A percentile compares a stretch with the other conserved stretches of the same genome.
Conservation (phyloP, 2,888 invertebrate species). For the Crematogaster levior region DNA sequence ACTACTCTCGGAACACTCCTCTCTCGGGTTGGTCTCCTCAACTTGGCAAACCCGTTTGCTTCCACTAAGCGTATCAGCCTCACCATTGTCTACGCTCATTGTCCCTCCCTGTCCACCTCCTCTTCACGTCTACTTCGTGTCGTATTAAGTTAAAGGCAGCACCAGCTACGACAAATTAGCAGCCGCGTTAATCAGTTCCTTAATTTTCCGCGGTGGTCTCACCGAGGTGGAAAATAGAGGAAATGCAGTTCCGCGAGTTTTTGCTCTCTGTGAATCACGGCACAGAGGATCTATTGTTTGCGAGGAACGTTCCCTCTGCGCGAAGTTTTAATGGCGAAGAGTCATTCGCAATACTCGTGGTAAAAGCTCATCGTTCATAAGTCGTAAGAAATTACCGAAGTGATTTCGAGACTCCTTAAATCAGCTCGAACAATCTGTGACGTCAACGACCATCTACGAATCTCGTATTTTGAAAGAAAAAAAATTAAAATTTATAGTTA, state of each 20-base stretch:
- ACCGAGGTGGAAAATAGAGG: conserved; percentile 15
- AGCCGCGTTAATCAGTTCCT: conserved; percentile 66
- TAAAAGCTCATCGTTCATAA: conserved; percentile 38
- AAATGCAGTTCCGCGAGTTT: conserved; percentile 26
- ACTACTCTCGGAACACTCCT: conserved; percentile 51
- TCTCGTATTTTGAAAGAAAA: not conserved
- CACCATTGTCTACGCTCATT: conserved; percentile 70
- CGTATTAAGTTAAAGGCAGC: conserved; percentile 62
- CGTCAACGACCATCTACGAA: no score
- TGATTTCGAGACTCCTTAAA: not conserved
- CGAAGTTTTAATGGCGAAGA: conserved; percentile 44
- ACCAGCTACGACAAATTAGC: conserved; percentile 62
- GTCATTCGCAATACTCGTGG: not conserved
- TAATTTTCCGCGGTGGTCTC: conserved; percentile 52
- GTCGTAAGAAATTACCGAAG: conserved; percentile 24
- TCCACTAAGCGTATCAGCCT: conserved; percentile 68
- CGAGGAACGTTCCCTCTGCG: conserved; percentile 4
- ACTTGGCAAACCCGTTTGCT: conserved; percentile 71
- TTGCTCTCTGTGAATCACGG: conserved; percentile 18
- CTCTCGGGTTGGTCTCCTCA: conserved; percentile 50
- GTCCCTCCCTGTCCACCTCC: conserved; percentile 47
- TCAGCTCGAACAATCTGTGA: not conserved
- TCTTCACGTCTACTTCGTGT: conserved; percentile 46
- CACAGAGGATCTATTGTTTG: conserved; percentile 37
- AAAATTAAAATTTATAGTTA: not conserved